These are phyloP conservation scores for Myocastor coypus DNA, from an alignment of 2,113 vertebrate genomes.

Conservation along the genomic window DNA sequence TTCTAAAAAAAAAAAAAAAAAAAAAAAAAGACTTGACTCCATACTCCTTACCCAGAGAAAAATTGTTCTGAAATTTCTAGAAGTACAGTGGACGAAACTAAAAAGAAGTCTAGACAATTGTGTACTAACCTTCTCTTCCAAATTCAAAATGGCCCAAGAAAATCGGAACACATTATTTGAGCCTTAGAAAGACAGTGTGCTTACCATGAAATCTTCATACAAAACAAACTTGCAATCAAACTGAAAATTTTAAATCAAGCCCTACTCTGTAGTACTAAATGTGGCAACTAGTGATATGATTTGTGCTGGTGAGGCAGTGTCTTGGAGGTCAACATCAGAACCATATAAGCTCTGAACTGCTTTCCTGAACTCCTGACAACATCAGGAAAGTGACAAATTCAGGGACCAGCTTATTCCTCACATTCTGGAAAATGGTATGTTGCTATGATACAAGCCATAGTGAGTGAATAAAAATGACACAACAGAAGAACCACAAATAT, in stretches of 20 bases:
- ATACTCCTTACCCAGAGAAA: background rate
- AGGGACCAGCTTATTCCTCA: background rate
- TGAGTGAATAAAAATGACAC: background rate
- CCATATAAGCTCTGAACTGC: background rate
- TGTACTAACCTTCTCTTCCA: conserved; percentile 8
- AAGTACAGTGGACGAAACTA: background rate
- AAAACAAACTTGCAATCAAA: background rate
- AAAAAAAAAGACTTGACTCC: background rate
- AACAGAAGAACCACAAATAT: background rate
- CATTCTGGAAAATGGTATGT: background rate
- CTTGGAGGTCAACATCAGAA: background rate
- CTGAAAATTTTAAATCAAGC: conserved; percentile 1
- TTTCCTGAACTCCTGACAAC: background rate
- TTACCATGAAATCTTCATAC: background rate
- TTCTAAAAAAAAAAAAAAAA: too few species aligned
- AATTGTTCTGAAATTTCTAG: conserved; percentile 18
- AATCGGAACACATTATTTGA: background rate
- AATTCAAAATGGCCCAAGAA: conserved; percentile 41
- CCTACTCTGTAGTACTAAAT: background rate
- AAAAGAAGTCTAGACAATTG: background rate
- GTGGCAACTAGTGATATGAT: too few species aligned
- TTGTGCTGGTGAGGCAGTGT: accelerated
- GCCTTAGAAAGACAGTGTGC: background rate
- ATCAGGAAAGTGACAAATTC: background rate
- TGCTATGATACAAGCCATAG: background rate